Evolutionary conservation across 2,888 invertebrate genomes (phyloP).

Genomic region (Anthophora plumipes): DNA sequence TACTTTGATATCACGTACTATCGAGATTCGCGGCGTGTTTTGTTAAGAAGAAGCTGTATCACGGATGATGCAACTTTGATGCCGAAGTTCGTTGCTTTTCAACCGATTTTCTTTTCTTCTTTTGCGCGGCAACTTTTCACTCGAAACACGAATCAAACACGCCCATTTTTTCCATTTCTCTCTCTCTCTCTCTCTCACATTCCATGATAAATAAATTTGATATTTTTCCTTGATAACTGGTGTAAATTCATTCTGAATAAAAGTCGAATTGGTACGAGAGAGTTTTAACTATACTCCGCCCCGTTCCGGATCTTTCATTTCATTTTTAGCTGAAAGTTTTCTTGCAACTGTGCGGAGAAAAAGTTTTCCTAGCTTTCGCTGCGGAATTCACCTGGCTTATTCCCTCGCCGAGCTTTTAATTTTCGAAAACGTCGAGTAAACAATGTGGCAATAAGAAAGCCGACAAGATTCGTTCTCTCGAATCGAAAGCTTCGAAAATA

Average conservation of each 20-base stretch:
- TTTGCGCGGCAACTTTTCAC: neutral
- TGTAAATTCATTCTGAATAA: neutral
- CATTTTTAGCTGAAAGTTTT: constrained; percentile 10
- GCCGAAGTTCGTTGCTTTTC: constrained; percentile 11
- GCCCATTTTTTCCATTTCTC: too few species aligned
- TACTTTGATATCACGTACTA: neutral
- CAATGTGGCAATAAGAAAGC: neutral
- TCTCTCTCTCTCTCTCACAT: too few species aligned
- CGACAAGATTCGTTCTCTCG: neutral
- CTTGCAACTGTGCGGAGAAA: neutral
- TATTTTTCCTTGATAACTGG: neutral
- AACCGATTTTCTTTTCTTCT: neutral
- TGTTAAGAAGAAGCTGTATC: neutral
- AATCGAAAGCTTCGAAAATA: constrained; percentile 1
- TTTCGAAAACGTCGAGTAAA: constrained; percentile 12
- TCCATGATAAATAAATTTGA: neutral
- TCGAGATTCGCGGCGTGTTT: neutral
- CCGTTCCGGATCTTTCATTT: neutral
- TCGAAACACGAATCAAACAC: constrained; percentile 7
- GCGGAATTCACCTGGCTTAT: neutral
- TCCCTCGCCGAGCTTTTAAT: neutral
- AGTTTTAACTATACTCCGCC: constrained; percentile 8
- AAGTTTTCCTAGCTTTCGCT: constrained; percentile 11
- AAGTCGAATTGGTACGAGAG: neutral
- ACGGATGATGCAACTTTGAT: neutral